Evolutionary conservation across 2,113 vertebrate genomes (phyloP).

Genomic region (Peromyscus polionotus): DNA sequence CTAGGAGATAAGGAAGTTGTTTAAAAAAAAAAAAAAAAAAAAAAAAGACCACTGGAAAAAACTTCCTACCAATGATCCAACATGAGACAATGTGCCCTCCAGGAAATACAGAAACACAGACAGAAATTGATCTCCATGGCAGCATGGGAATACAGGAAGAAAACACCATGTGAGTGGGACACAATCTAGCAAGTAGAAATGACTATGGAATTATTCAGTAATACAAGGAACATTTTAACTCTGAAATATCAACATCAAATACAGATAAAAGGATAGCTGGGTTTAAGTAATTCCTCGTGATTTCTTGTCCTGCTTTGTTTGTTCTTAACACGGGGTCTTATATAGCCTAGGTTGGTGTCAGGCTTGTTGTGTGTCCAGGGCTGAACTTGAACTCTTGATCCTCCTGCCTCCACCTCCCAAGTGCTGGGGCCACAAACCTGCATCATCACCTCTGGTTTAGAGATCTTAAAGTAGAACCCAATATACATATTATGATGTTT

Average conservation of each 20-base stretch:
- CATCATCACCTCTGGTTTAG: too few species aligned
- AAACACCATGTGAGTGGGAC: background rate
- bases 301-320: background rate
- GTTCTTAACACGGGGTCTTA: background rate
- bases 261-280: background rate
- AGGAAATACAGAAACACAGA: background rate
- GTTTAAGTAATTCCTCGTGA: background rate
- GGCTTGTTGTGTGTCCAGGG: background rate
- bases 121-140: background rate
- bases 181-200: background rate
- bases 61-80: background rate
- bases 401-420: too few species aligned
- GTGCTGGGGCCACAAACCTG: too few species aligned
- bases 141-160: background rate
- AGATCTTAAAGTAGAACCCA: background rate
- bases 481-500: background rate
- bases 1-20: background rate
- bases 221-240: background rate
- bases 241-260: background rate
- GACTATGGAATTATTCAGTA: background rate
- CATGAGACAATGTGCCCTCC: background rate
- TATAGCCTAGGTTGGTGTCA: background rate
- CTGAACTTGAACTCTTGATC: background rate
- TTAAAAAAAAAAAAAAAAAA: background rate
- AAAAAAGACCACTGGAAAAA: background rate